Evolutionary conservation across 1,140 invertebrate species (phyloP), one percentile per base, ranked within the genome.

Genomic region (Oryctes rhinoceros): DNA sequence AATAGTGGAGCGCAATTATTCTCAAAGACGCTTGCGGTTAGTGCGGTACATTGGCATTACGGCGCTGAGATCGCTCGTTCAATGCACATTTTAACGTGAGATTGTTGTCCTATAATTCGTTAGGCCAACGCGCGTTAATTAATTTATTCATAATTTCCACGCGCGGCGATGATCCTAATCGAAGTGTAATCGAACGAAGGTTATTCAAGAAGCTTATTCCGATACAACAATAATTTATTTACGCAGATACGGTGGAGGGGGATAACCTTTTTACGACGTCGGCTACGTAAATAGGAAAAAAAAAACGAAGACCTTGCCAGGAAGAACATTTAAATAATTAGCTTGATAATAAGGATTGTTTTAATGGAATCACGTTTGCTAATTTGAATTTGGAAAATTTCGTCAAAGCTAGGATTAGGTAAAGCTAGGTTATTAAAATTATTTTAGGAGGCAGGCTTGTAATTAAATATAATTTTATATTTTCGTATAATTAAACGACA

Each of bases 251-350:
- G 2, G 24, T 18, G 53, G 18, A n/a, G 15, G 15, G 15, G n/a
- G 53, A 59, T 59, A 59, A 59, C 53, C 18, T 18, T 44, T 18
- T 59, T n/a, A 18, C 15, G 15, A 59, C 18, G 39, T 10, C 3
- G 39, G 24, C 24, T 30, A 30, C 24, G 49, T 11, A 9, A 13
- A 15, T 53, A 53, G 7, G 5, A n/a, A n/a, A 53, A 53, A 53
- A 53, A 53, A 53, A 30, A 30, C 39, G 15, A 59, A 59, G 53
- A 59, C 53, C 53, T 59, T 59, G 53, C 53, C 7, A 18, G 18
- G 53, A 53, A 59, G 53, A 59, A 59, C 7, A 59, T 59, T 59
- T 59, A 59, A n/a, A 18, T 59, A 59, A 59, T 59, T 59, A 59
- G 6, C 15, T n/a, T 59, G 15, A n/a, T 59, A 59, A 59, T 59